Evolutionary conservation across 2,113 vertebrate species (phyloP).

Genomic region (Ornithorhynchus anatinus): DNA sequence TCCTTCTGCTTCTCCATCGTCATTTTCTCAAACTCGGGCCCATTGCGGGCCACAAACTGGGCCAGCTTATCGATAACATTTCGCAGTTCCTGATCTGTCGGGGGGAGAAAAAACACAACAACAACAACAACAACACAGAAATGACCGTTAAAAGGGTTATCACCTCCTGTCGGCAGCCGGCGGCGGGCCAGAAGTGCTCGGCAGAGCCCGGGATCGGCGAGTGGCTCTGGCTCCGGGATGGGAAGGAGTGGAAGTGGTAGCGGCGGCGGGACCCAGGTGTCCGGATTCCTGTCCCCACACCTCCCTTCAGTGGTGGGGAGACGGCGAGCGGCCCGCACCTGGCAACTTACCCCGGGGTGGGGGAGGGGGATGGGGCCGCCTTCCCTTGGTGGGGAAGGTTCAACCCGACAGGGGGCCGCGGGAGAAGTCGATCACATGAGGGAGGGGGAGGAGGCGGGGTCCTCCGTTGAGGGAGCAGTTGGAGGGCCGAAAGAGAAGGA

Average conservation of each 20-base stretch:
- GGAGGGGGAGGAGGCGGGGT: too few species aligned
- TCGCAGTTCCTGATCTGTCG: slow-evolving; percentile 93
- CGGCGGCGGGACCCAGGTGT: neutral
- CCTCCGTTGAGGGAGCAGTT: too few species aligned
- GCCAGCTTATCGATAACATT: slow-evolving; percentile 98
- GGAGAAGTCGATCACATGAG: too few species aligned
- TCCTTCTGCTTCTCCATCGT: slow-evolving; percentile 99
- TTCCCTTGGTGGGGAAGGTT: neutral
- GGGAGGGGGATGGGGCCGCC: neutral
- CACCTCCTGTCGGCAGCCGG: neutral
- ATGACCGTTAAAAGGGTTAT: neutral
- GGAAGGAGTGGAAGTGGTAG: neutral
- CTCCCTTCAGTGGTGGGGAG: too few species aligned
- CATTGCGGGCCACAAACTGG: slow-evolving; percentile 96
- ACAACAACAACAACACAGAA: too few species aligned
- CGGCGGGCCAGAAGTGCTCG: rapidly evolving
- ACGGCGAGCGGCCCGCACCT: too few species aligned
- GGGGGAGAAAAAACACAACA: too few species aligned
- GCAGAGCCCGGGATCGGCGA: neutral
- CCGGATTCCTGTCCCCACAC: neutral
- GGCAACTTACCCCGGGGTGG: neutral
- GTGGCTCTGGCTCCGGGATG: too few species aligned
- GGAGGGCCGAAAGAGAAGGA: too few species aligned
- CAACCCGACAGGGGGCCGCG: too few species aligned
- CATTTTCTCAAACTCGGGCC: slow-evolving; percentile 98